Conservation (phyloP, 2,797 vertebrate species). For the Cynodonichthys magdalenae region DNA sequence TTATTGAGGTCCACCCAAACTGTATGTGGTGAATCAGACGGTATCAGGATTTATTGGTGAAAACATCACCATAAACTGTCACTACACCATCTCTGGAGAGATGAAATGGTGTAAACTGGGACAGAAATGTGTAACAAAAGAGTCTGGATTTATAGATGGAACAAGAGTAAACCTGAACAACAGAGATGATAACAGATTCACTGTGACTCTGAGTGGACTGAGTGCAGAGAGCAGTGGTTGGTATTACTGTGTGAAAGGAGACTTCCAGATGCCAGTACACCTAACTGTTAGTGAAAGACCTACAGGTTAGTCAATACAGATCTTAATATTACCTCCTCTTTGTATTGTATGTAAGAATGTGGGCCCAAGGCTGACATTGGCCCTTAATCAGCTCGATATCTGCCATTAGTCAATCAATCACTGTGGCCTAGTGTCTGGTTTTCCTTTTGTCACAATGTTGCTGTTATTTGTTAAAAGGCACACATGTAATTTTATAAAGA, state of each 20-base stretch:
- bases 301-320: conserved; percentile 15
- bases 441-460: no score
- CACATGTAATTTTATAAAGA: no score
- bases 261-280: conserved; percentile 54
- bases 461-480: no score
- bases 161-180: not conserved
- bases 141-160: conserved; percentile 2
- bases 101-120: conserved; percentile 42
- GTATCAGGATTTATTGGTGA: conserved; percentile 2
- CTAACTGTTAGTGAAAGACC: conserved; percentile 7
- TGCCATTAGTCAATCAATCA: no score
- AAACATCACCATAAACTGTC: rapidly evolving
- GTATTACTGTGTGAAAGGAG: conserved; percentile 42
- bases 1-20: not conserved
- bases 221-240: conserved; percentile 34
- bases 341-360: no score
- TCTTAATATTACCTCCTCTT: no score
- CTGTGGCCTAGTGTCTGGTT: no score
- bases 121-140: not conserved
- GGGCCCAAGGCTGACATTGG: no score
- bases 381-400: no score
- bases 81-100: rapidly evolving
- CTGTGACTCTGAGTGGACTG: conserved; percentile 44
- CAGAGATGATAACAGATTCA: rapidly evolving
- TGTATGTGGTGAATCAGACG: conserved; percentile 29